Percentiles rank a stretch among this genome's conserved stretches.
Conservation (phyloP, 2,888 invertebrate species). For the Drosophila greeni region DNA sequence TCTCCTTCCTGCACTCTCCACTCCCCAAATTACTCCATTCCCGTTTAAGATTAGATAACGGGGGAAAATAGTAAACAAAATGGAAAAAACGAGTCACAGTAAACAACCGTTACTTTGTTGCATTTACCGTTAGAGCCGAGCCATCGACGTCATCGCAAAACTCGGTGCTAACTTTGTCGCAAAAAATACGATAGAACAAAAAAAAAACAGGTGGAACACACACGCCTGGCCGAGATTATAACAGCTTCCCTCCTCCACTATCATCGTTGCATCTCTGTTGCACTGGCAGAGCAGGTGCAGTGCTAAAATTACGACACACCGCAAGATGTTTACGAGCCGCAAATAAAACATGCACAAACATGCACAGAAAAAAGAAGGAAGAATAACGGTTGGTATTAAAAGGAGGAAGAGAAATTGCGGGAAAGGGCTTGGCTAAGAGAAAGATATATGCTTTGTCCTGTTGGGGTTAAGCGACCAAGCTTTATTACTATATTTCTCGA, state of each 20-base stretch:
- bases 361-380: conserved; percentile 35
- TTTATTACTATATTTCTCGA: not conserved
- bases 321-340: conserved; percentile 53
- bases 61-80: conserved; percentile 8
- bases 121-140: conserved; percentile 21
- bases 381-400: not conserved
- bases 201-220: not conserved
- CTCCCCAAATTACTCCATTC: not conserved
- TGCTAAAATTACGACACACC: conserved; percentile 45
- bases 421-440: not conserved
- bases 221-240: conserved; percentile 9
- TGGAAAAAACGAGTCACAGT: conserved; percentile 7
- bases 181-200: conserved; percentile 5
- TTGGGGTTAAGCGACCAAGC: conserved; percentile 1
- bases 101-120: conserved; percentile 32
- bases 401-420: not conserved
- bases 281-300: conserved; percentile 10
- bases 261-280: not conserved
- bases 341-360: conserved; percentile 47
- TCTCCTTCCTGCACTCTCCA: conserved; percentile 28
- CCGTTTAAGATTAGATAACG: conserved; percentile 27
- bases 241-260: not conserved
- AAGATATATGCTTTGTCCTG: not conserved
- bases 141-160: conserved; percentile 23
- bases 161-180: conserved; percentile 19